Conservation (phyloP, 2,113 vertebrate species). For the Tinamus guttatus region DNA sequence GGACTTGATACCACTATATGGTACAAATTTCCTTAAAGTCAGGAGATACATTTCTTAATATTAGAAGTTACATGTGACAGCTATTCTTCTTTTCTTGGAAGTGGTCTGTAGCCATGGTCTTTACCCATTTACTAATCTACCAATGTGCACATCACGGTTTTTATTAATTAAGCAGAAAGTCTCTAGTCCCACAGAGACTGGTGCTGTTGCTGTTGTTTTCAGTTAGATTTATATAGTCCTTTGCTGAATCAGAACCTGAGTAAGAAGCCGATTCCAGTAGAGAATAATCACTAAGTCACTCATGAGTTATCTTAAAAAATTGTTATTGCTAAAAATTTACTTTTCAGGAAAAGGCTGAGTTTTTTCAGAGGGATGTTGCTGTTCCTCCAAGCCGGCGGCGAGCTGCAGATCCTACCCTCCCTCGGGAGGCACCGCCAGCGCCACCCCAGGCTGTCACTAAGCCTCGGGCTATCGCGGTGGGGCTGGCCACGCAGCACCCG, state of each 20-base stretch:
- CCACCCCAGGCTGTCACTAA: neutral
- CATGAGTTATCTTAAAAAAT: neutral
- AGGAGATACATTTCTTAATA: neutral
- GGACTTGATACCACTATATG: neutral
- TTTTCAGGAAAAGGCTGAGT: neutral
- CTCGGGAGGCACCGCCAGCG: no score
- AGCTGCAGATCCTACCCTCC: neutral
- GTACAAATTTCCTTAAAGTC: neutral
- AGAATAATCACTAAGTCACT: neutral
- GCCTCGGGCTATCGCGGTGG: neutral
- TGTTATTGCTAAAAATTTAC: neutral
- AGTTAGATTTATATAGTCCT: neutral
- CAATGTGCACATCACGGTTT: neutral
- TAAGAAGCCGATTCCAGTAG: neutral
- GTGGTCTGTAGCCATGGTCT: no score
- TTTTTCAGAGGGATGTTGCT: neutral
- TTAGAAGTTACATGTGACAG: neutral
- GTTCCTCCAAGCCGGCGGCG: neutral
- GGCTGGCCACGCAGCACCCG: neutral
- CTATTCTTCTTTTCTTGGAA: neutral
- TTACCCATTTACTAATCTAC: neutral
- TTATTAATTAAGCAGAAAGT: neutral
- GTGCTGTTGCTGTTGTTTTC: neutral
- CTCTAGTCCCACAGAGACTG: neutral
- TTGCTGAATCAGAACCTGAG: slow-evolving; percentile 24